Conservation (phyloP, 2,113 vertebrate genomes). For the Melanostigma gelatinosum region DNA sequence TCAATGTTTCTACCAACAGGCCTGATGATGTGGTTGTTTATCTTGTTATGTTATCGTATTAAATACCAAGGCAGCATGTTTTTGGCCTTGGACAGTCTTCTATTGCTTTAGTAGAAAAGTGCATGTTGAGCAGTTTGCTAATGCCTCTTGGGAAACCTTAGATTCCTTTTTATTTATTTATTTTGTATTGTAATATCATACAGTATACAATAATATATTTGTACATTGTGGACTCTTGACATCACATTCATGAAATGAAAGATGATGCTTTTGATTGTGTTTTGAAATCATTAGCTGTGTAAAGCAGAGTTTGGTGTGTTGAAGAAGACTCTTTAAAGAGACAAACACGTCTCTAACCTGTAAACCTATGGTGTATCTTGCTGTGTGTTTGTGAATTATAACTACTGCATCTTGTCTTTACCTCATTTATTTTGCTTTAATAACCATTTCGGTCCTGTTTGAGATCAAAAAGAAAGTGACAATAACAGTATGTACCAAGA, state of each 20-base stretch:
- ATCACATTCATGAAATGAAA: not conserved
- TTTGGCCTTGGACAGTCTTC: not conserved
- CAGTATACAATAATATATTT: slow-evolving; percentile 5
- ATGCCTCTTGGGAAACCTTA: not conserved
- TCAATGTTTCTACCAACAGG: slow-evolving; percentile 17
- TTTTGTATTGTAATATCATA: not conserved
- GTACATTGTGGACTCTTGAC: slow-evolving; percentile 3
- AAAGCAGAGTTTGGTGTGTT: not conserved
- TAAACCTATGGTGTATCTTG: not conserved
- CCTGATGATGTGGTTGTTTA: slow-evolving; percentile 22
- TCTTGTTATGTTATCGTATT: slow-evolving; percentile 11
- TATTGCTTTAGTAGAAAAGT: not conserved
- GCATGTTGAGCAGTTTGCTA: not conserved
- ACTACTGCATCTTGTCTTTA: not conserved
- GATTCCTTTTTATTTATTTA: not conserved
- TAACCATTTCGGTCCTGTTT: not conserved
- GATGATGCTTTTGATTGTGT: not conserved
- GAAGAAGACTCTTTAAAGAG: not conserved
- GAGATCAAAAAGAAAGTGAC: not conserved
- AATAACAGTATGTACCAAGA: not conserved
- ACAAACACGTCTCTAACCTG: not conserved
- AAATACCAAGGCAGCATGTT: slow-evolving; percentile 1
- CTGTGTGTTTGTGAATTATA: not conserved
- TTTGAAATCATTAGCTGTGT: not conserved
- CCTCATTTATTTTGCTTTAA: not conserved